Evolutionary conservation across 1,140 invertebrate species (phyloP).

Genomic region (Hestina assimilis): DNA sequence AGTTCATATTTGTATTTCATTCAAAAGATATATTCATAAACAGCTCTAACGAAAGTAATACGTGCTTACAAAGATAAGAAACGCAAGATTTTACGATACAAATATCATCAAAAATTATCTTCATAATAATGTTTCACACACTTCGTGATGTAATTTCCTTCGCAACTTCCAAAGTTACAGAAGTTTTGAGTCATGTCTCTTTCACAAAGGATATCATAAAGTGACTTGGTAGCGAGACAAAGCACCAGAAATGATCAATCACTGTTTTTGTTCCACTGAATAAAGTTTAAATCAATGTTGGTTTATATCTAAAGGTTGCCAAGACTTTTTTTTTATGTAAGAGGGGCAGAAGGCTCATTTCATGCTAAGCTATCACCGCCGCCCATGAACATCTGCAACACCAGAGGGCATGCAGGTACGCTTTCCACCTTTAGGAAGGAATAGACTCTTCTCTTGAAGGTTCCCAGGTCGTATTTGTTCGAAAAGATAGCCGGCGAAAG

Average conservation of each 20-base stretch:
- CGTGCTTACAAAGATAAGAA: constrained; percentile 5
- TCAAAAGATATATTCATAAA: too few relatives aligned
- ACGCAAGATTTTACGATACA: constrained; percentile 1
- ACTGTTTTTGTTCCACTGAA: constrained; percentile 19
- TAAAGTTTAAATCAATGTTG: constrained; percentile 13
- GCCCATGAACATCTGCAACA: too few relatives aligned
- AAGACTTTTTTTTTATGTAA: too few relatives aligned
- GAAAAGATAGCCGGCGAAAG: too few relatives aligned
- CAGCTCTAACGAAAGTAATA: constrained; percentile 23
- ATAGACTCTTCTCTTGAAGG: too few relatives aligned
- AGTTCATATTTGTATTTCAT: too few relatives aligned
- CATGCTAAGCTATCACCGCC: too few relatives aligned
- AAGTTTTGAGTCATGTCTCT: constrained; percentile 20
- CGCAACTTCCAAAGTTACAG: constrained; percentile 16
- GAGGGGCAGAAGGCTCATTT: too few relatives aligned
- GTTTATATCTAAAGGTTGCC: too few relatives aligned
- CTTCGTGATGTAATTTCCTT: constrained; percentile 19
- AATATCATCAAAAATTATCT: constrained; percentile 20
- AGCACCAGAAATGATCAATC: constrained; percentile 19
- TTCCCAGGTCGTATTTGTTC: too few relatives aligned
- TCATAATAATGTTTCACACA: constrained; percentile 8
- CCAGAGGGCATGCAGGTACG: too few relatives aligned
- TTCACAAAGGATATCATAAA: constrained; percentile 22
- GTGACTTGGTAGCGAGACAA: constrained; percentile 13
- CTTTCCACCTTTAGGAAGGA: too few relatives aligned